A percentile compares a stretch with the other conserved stretches of the same genome.
phyloP scores from a whole-genome alignment of 1,140 invertebrate genomes.

The Drosophila sp. region DNA sequence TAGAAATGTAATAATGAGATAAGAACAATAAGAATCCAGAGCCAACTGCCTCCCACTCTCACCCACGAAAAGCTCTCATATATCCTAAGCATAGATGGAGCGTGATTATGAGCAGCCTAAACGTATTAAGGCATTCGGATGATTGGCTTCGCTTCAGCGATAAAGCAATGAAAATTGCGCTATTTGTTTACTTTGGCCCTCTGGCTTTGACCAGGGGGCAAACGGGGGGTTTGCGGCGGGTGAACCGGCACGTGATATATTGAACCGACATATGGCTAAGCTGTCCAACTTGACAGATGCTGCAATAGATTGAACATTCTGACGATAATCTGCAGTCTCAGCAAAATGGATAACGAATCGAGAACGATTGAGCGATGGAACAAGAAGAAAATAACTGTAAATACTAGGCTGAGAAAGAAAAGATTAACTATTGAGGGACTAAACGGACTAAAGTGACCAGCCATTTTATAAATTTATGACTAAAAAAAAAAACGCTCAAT shows the following conservation, averaged over 20 bases:
- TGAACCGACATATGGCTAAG: slow-evolving; percentile 59
- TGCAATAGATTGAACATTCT: slow-evolving; percentile 42
- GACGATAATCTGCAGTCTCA: slow-evolving; percentile 65
- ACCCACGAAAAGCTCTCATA: slow-evolving; percentile 25
- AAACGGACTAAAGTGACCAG: not conserved
- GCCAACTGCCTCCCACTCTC: not conserved
- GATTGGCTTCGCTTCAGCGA: slow-evolving; percentile 55
- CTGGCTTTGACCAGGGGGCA: not conserved
- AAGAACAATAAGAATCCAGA: slow-evolving; percentile 68
- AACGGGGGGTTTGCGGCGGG: too few species aligned
- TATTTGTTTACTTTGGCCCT: slow-evolving; percentile 60
- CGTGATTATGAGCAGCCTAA: slow-evolving; percentile 80
- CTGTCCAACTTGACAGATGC: slow-evolving; percentile 63
- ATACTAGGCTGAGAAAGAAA: not conserved
- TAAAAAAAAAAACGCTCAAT: not conserved
- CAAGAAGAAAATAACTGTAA: not conserved
- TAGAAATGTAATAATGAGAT: slow-evolving; percentile 80
- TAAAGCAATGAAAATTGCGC: slow-evolving; percentile 72
- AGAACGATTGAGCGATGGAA: slow-evolving; percentile 43
- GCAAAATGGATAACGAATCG: slow-evolving; percentile 40
- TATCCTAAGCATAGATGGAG: slow-evolving; percentile 71
- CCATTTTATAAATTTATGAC: slow-evolving; percentile 5
- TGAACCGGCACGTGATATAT: slow-evolving; percentile 44
- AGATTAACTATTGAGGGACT: not conserved
- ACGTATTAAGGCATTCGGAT: slow-evolving; percentile 63